Evolutionary conservation across 2,888 invertebrate genomes (phyloP).

Genomic region (Leptinotarsa peninsularis): DNA sequence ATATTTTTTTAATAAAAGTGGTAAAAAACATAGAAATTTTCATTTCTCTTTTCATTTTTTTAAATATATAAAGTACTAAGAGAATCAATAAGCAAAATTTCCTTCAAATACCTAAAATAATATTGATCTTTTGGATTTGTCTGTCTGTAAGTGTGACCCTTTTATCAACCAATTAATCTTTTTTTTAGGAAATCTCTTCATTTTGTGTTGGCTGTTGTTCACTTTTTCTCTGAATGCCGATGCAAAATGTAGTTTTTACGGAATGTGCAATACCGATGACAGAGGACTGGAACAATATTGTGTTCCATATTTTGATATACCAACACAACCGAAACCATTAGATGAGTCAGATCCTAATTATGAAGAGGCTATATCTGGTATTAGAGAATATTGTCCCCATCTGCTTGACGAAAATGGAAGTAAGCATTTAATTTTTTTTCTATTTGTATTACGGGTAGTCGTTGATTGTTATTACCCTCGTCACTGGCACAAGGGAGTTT

Average conservation of each 20-base stretch:
- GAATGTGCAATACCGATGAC: constrained; percentile 40
- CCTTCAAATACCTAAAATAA: too few species aligned
- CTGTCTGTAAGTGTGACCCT: background rate
- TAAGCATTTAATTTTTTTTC: constrained; percentile 16
- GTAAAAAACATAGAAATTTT: too few species aligned
- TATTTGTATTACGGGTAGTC: too few species aligned
- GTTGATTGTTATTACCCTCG: too few species aligned
- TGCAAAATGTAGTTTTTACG: constrained; percentile 42
- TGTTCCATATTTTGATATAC: constrained; percentile 45
- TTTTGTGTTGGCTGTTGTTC: background rate
- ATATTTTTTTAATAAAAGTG: too few species aligned
- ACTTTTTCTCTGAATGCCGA: background rate
- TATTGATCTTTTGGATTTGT: background rate
- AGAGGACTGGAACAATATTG: constrained; percentile 48
- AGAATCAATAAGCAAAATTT: too few species aligned
- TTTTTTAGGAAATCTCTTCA: background rate
- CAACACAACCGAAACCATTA: constrained; percentile 50
- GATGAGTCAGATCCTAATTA: constrained; percentile 53
- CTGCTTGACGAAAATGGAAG: constrained; percentile 62
- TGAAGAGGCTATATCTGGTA: constrained; percentile 61
- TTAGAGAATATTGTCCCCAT: constrained; percentile 74
- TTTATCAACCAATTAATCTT: background rate
- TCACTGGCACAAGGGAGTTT: too few species aligned
- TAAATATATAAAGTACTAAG: too few species aligned
- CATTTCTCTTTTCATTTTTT: too few species aligned